Base-by-base conservation (phyloP, 1,140 invertebrate genomes). In the Diuraphis noxia region DNA sequence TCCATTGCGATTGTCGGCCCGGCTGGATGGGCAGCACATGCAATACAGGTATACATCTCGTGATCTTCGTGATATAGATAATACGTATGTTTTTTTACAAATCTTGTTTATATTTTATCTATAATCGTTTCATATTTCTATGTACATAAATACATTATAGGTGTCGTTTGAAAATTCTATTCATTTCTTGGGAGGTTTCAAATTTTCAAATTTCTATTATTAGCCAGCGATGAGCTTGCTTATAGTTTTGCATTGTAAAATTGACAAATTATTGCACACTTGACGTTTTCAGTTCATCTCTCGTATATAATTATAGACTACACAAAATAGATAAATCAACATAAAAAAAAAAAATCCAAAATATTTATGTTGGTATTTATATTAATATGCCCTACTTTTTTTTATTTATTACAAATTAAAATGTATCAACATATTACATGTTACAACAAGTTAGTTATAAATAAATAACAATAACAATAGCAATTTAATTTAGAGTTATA, bases 21-120 rank as follows among this genome's bases (percentile, higher is more conserved):
- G 96, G 97, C 41, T 98, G 97, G 97, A 96, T 96, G 92, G 98
- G 97, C 52, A 95, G 95, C 84, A 95, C 96, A 91, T 98, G 97
- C 93, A 96, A 98, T 93, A 95, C 96, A 93, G 96, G 96, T 94
- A 94, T 94, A 93, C 93, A 93, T 17, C 13, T n/a, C 30, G 0
- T 6, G 1, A 34, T 21, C 17, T 40, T 38, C 19, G 23, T n/a
- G 41, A 43, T n/a, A n/a, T n/a, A n/a, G n/a, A n/a, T n/a, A n/a
- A n/a, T 84, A 30, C 3, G 46, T 13, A 30, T 25, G 41, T 30
- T n/a, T 5, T 72, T n/a, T n/a, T n/a, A n/a, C n/a, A n/a, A n/a
- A n/a, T n/a, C 0, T n/a, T 13, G 4, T 63, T n/a, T 63, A 13
- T n/a, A 63, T n/a, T n/a, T n/a, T n/a, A n/a, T n/a, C n/a, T n/a